Conservation (phyloP, 2,888 invertebrate genomes). For the Lithosia quadra region DNA sequence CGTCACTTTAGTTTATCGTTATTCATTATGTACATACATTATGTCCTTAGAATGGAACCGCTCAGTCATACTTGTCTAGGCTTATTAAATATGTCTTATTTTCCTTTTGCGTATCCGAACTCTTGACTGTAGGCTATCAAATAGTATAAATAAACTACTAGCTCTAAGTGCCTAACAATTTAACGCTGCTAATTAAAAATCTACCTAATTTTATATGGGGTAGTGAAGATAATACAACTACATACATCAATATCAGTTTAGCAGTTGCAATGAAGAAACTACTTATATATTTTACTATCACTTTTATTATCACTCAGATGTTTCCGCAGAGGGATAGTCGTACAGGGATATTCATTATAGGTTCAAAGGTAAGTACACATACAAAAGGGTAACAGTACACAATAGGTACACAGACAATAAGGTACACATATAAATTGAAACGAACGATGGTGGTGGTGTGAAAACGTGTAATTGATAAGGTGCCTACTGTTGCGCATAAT, state of each 20-base stretch:
- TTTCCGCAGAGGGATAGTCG: not conserved
- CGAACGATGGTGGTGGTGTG: not conserved
- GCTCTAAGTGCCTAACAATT: not conserved
- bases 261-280: not conserved
- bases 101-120: not conserved
- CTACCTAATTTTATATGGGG: not conserved
- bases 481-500: conserved; percentile 53
- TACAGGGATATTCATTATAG: conserved; percentile 13
- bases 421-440: conserved; percentile 1
- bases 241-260: not conserved
- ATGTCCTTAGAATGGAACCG: no score
- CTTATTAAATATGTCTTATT: not conserved
- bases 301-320: not conserved
- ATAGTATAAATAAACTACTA: not conserved
- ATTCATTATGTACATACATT: not conserved
- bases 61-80: not conserved
- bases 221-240: not conserved
- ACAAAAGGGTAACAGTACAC: conserved; percentile 10
- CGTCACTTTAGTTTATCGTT: not conserved
- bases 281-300: not conserved
- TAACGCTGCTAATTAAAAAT: not conserved
- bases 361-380: conserved; percentile 30
- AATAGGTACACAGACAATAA: not conserved
- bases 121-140: not conserved
- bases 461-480: not conserved